A percentile compares a stretch with the other conserved stretches of the same genome.
Conservation (phyloP, 1,140 invertebrate species). For the Vanessa atalanta region DNA sequence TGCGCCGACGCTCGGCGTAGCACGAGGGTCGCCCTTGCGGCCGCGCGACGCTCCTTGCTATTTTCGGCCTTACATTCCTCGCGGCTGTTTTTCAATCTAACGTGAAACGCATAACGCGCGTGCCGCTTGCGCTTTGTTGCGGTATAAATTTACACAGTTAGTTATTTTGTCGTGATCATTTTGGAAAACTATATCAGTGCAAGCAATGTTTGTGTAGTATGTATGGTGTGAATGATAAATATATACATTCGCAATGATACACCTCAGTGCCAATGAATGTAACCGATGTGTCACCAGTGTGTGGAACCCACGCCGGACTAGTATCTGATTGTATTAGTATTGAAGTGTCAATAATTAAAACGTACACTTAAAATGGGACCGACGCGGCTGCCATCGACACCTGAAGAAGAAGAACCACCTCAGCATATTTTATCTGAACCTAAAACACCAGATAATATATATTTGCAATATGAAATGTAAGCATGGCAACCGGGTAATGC, state of each 20-base stretch:
- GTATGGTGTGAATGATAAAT: constrained; percentile 32
- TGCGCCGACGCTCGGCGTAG: constrained; percentile 47
- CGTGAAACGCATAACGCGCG: constrained; percentile 75
- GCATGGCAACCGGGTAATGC: background rate
- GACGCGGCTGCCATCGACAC: constrained; percentile 68
- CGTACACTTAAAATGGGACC: constrained; percentile 58
- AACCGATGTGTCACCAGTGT: constrained; percentile 45
- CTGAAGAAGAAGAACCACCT: constrained; percentile 66
- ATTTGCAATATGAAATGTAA: constrained; percentile 49
- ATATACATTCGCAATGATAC: constrained; percentile 33
- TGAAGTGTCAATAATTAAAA: constrained; percentile 37
- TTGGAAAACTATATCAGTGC: constrained; percentile 13
- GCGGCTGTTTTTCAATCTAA: constrained; percentile 78
- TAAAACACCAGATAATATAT: constrained; percentile 49
- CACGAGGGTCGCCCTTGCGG: constrained; percentile 73
- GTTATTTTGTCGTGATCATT: constrained; percentile 19
- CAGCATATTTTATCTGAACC: constrained; percentile 45
- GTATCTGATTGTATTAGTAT: constrained; percentile 48
- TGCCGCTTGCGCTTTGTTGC: constrained; percentile 48
- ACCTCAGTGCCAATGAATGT: constrained; percentile 44
- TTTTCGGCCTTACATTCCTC: constrained; percentile 79
- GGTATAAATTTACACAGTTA: constrained; percentile 42
- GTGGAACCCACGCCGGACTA: constrained; percentile 57
- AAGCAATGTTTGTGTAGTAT: background rate
- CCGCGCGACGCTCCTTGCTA: constrained; percentile 76